Evolutionary conservation across 2,888 invertebrate species (phyloP), one percentile per base, ranked within the genome.

Genomic region (Drosophila kuntzei): DNA sequence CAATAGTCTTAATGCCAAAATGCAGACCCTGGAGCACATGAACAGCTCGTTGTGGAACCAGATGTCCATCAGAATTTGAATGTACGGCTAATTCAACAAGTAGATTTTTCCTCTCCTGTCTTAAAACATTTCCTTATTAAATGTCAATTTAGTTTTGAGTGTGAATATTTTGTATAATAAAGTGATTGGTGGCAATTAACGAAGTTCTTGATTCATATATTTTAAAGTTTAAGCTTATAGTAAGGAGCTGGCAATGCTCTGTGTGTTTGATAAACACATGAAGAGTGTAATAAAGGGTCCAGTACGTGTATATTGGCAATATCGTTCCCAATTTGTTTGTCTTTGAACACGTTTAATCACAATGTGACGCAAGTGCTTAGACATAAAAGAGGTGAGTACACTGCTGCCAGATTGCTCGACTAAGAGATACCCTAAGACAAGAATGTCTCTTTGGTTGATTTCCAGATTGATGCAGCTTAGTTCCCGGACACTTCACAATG

Each of bases 31-130:
- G 36, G 89, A 90, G 36, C 50, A 59, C 3, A 70, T 89, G 7
- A 91, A 91, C 60, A 66, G 76, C 12, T 80, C 90, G 1, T 22
- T 90, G 25, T 91, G 89, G 87, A 80, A 82, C 25, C 86, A 91
- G 32, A 64, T 90, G 29, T 85, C 91, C 9, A 76, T 91, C 8
- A 80, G 71, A 0, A 75, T 90, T 12, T 63, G 18, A 46, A 11
- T 16, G 18, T 14, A 1, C 2, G n/a, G 14, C 7, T 9, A 25
- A 57, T 18, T 29, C 7, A 12, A 14, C n/a, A 16, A 34, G 18
- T 9, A 12, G 16, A n/a, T 12, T 14, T 34, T 5, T 20, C 4
- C 9, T 16, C 2, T 44, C 8, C 2, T 32, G 20, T 49, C 18
- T 20, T 6, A n/a, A 3, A 8, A 8, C 1, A 18, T 11, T 5